These are phyloP conservation scores for Chrysochloris asiatica DNA, from an alignment of 2,113 vertebrate genomes.

Conservation along the genomic window DNA sequence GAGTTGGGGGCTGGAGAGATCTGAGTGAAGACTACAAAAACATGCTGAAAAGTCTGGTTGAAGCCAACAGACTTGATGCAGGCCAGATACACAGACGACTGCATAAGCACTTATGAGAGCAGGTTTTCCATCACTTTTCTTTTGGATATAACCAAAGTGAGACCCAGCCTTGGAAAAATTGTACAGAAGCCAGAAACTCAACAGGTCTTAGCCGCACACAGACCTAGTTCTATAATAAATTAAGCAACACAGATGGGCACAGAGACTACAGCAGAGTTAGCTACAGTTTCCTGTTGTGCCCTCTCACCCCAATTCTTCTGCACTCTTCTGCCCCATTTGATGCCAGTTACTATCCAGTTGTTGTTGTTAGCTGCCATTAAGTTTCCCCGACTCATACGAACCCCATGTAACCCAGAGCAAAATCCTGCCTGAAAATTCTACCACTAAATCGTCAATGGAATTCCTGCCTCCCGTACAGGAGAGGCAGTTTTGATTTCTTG, in stretches of 20 bases:
- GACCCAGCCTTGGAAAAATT: neutral
- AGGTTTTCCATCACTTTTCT: neutral
- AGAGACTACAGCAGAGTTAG: neutral
- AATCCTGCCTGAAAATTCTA: neutral
- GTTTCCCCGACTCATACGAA: neutral
- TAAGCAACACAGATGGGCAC: neutral
- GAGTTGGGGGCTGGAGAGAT: neutral
- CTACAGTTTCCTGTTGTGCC: neutral
- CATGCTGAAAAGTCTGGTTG: neutral
- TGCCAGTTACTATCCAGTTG: neutral
- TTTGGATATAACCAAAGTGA: neutral
- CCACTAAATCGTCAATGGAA: neutral
- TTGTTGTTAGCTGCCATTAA: neutral
- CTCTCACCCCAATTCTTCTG: fast-evolving
- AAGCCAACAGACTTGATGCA: neutral
- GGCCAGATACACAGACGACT: neutral
- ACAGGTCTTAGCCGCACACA: neutral
- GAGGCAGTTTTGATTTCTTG: too few relatives aligned
- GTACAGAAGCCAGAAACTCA: neutral
- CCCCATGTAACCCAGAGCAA: neutral
- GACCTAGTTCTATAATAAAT: neutral
- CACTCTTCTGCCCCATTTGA: neutral
- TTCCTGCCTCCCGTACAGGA: neutral
- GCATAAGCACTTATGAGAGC: neutral
- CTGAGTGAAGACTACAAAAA: neutral